phyloP scores from a whole-genome alignment of 2,888 invertebrate genomes.

The Gandaritis pyraliata region DNA sequence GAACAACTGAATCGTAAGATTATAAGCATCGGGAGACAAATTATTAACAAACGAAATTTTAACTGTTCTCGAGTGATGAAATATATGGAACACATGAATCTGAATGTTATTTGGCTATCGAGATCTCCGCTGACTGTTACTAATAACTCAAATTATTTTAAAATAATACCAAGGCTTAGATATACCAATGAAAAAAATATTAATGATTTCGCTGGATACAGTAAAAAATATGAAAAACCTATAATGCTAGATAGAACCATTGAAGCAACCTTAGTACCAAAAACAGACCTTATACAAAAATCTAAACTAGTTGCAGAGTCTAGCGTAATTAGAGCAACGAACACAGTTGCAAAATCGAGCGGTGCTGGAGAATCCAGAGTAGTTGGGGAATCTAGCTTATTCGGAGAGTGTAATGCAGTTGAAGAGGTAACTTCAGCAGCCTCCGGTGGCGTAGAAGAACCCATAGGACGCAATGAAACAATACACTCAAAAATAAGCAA shows the following conservation, averaged over 20 bases:
- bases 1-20: constrained; percentile 67
- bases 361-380: background rate
- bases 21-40: constrained; percentile 71
- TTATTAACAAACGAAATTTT: constrained; percentile 60
- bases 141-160: constrained; percentile 54
- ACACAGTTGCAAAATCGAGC: background rate
- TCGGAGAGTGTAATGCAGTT: background rate
- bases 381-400: background rate
- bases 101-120: constrained; percentile 63
- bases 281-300: background rate
- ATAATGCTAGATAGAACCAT: constrained; percentile 1
- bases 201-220: constrained; percentile 50
- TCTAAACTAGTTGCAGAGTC: background rate
- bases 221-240: constrained; percentile 23
- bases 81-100: constrained; percentile 67
- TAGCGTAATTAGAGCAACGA: background rate
- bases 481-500: background rate
- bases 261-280: background rate
- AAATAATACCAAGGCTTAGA: constrained; percentile 60
- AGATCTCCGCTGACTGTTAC: constrained; percentile 37
- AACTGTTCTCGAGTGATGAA: constrained; percentile 66
- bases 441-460: background rate
- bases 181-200: constrained; percentile 26
- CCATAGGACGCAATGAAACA: background rate
- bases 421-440: background rate